phyloP scores from a whole-genome alignment of 2,888 invertebrate genomes.

The Drosophila nr. fundita region DNA sequence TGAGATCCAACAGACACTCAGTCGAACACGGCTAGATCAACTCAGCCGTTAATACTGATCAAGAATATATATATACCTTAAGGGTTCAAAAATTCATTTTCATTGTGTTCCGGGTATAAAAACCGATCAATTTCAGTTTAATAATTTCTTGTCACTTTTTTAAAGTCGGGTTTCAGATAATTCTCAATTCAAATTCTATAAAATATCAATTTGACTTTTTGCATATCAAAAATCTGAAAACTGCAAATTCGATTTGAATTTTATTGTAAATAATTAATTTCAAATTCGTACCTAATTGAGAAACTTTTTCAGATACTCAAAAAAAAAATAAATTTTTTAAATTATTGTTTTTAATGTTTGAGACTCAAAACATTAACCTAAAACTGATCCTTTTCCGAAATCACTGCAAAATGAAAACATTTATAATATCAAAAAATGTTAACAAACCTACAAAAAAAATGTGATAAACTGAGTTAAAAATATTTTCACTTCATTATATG shows the following conservation, averaged over 20 bases:
- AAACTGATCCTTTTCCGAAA: neutral
- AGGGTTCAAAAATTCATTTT: neutral
- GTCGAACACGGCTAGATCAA: neutral
- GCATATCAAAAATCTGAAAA: neutral
- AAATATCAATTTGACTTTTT: neutral
- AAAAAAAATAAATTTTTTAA: fast-evolving
- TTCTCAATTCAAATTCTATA: neutral
- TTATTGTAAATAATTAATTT: neutral
- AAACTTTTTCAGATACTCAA: neutral
- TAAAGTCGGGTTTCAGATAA: neutral
- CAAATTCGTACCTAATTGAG: neutral
- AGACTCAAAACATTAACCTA: neutral
- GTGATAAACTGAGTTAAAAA: neutral
- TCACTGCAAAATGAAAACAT: neutral
- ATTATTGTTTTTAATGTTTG: neutral
- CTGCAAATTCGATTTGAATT: neutral
- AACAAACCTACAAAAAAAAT: neutral
- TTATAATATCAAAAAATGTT: neutral
- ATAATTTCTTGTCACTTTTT: neutral
- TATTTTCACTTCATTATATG: neutral
- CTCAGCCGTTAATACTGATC: neutral
- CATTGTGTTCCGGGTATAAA: neutral
- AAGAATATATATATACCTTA: neutral
- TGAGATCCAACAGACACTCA: neutral
- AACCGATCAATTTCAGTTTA: neutral